Base-by-base conservation (phyloP, 2,888 invertebrate species). In the Himalopsyche anomala region DNA sequence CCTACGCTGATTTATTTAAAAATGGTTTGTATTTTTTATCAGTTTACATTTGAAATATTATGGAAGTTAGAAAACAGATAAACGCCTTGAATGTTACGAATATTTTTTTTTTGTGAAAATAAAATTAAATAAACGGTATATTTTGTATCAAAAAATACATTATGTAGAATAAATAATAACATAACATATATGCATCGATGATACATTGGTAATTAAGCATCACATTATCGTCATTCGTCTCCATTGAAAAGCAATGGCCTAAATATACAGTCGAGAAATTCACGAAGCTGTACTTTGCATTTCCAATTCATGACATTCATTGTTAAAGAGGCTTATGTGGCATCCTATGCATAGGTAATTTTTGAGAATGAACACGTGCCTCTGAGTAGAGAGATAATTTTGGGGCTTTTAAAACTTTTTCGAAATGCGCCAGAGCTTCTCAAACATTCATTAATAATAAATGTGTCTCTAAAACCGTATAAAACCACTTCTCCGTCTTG, bases 291-390 rank as follows among this genome's bases (percentile, higher is more conserved):
- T 62, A 62, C 19, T 62, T 19, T 19, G 15, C 6, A 62, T 62
- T 62, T 62, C 19, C 62, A 62, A 62, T 62, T 62, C 62, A 62
- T 62, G 62, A 62, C 62, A 62, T 62, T 62, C 62, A 62, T 62
- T 62, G 62, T 62, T 9, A 62, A 11, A 62, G 19, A 19, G 62
- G 62, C 62, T 62, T 62, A 62, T 62, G 62, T 28, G 62, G 62
- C 28, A 62, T 62, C 62, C 62, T 62, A 19, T 62, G 62, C 62
- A 62, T 62, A 62, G 62, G 62, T 62, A 62, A 62, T 62, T 62
- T 62, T 62, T 62, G 62, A 62, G 62, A 62, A 62, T 62, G 62
- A 62, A 62, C 62, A 62, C 62, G 62, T 62, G 62, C 62, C 19
- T n/a, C 62, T 62, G 62, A 28, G 62, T 62, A 62, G 62, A 62